These are phyloP conservation scores for Nyctibius grandis DNA, from an alignment of 2,797 vertebrate species.

Conservation along the genomic window DNA sequence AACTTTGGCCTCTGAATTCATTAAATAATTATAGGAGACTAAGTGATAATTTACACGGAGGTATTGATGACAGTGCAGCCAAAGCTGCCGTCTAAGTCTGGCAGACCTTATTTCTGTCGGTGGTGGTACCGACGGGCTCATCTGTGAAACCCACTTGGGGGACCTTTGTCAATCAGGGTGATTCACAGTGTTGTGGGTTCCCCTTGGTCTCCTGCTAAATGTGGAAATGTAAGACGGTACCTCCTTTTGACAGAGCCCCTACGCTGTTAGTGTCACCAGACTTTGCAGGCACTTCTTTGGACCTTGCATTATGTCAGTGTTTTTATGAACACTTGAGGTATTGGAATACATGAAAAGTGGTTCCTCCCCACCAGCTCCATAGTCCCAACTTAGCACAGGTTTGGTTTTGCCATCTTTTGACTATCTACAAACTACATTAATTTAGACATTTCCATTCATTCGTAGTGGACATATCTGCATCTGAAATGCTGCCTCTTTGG, in stretches of 20 bases:
- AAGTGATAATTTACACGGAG: neutral
- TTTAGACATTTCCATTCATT: neutral
- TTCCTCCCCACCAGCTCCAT: neutral
- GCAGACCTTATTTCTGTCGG: neutral
- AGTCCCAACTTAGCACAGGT: neutral
- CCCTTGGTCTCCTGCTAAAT: neutral
- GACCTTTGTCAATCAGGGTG: neutral
- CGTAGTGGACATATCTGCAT: neutral
- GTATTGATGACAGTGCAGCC: neutral
- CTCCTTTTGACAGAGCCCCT: neutral
- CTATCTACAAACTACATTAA: neutral
- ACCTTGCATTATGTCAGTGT: neutral
- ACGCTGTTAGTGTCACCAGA: neutral
- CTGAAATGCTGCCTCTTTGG: neutral
- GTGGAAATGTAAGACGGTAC: neutral
- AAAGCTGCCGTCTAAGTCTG: neutral
- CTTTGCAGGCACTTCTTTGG: fast-evolving
- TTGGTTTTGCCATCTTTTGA: neutral
- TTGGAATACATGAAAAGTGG: neutral
- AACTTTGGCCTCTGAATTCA: neutral
- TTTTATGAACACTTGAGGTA: neutral
- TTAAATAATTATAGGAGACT: neutral
- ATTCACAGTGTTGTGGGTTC: neutral
- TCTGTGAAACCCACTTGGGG: fast-evolving
- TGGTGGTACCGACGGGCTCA: fast-evolving